Base-by-base conservation (phyloP, 2,113 vertebrate genomes). In the Phoxinus phoxinus region DNA sequence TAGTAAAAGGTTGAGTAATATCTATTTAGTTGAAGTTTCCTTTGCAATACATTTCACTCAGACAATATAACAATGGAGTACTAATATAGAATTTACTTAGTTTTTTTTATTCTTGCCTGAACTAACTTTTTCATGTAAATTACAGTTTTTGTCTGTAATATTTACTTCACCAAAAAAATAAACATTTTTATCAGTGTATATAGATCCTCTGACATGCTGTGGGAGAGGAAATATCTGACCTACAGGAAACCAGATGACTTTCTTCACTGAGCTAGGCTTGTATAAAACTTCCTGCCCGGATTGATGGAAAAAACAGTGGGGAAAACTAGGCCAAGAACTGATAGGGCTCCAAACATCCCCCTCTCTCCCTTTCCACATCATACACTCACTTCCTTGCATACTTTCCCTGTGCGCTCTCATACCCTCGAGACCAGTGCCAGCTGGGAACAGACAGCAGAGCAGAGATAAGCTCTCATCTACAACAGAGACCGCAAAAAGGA, bases 201-300 rank as follows among this genome's bases (percentile, higher is more conserved):
- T 2, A 84, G 27, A 84, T 25, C 56, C 10, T 81, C 71, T 41
- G 56, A n/a, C 58, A 65, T 6, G 48, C 51, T 72, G 17, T 61
- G 44, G 3, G 19, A 61, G 27, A 37, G 9, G 56, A 83, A 83
- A 61, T 79, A 83, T 77, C 53, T 63, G 4, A 76, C 72, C 35
- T 56, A 35, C 56, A 83, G 80, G 71, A 75, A 86, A 76, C 88
- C 65, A 3, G 37, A 84, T 80, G 82, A 76, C 59, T 81, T 77
- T 75, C 37, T 86, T 76, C 71, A 81, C 86, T 85, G 74, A 85
- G 75, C n/a, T 82, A 58, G 85, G 91, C 59, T 84, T 84, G 46
- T 76, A 51, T 84, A 81, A 84, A 85, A 86, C 88, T 91, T 93
- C 84, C 90, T 90, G 72, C 71, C 67, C 32, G 21, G 2, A 65